Base-by-base conservation (phyloP, 2,113 vertebrate species). In the Myocastor coypus region DNA sequence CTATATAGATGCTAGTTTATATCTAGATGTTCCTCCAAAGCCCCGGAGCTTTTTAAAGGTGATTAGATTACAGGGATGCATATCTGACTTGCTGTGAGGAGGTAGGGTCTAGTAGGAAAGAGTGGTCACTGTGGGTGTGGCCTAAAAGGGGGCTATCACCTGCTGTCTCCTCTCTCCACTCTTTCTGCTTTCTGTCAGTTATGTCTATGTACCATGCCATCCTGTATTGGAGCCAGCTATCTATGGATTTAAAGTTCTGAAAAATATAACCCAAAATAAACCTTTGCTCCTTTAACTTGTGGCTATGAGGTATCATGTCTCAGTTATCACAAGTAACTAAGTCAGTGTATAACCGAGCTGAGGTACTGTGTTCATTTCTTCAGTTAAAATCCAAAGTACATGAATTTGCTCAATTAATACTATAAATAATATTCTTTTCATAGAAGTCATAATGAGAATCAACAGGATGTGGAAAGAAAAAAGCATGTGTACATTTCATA, bases 401-500 rank as follows among this genome's bases (percentile, higher is more conserved):
- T 80, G 32, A 30, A 75, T 87, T 73, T 94, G 55, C 17, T 88
- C 34, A 52, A 55, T 84, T 90, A 90, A 83, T 73, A 30, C 30
- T 73, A 34, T 89, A 55, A 78, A 46, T 94, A 34, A 64, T 75
- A 88, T 81, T 90, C 10, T 63, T 55, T 55, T 92, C 22, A 77
- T 46, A 90, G 50, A 92, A 95, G 68, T 82, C 32, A 75, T 30
- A 59, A 42, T 71, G 42, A 95, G 7, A 92, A 84, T 42, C 81
- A 42, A 91, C 28, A 94, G 57, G 13, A 77, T 78, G 7, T 71
- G 57, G 64, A 85, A 95, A 94, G 50, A 42, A 94, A 92, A 85
- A 80, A 50, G 7, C 50, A 57, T 61, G 80, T 42, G 75, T 80
- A 37, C 28, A 73, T 83, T 87, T 92, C 92, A 34, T 78, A 94